Percentiles rank a stretch among this genome's conserved stretches.
phyloP scores from a whole-genome alignment of 2,113 vertebrate genomes.

The Rhombomys opimus region DNA sequence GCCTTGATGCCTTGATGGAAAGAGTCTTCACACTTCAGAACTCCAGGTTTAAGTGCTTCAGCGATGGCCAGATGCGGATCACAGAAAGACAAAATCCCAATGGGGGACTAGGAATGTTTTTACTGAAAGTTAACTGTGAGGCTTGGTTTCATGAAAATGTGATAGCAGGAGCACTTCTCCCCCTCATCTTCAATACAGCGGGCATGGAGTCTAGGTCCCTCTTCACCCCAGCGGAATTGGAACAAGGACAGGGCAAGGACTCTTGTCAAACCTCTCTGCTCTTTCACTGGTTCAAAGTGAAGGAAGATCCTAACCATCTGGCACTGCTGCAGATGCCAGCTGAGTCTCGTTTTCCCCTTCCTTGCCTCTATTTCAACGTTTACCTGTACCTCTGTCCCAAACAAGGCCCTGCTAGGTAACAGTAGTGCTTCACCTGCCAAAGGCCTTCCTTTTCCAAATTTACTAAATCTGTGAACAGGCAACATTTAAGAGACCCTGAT shows the following conservation, averaged over 20 bases:
- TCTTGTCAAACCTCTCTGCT: background rate
- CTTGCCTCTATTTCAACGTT: background rate
- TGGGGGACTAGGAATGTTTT: background rate
- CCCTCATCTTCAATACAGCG: background rate
- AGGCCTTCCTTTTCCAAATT: background rate
- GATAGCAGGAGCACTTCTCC: background rate
- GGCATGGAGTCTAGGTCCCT: background rate
- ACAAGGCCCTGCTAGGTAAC: background rate
- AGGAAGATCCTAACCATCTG: background rate
- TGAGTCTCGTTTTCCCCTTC: background rate
- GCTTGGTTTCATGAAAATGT: background rate
- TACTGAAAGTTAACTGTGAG: background rate
- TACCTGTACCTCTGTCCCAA: background rate
- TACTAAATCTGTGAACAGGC: constrained; percentile 13
- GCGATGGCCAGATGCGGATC: background rate
- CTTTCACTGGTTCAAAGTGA: background rate
- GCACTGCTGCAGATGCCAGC: background rate
- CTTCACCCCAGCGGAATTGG: background rate
- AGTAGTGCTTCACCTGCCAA: background rate
- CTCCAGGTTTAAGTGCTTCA: background rate
- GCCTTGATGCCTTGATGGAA: background rate
- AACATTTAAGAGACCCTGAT: background rate
- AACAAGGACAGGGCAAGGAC: background rate
- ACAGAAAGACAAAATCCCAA: background rate
- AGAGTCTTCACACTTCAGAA: background rate